Conservation (phyloP, 2,888 invertebrate species). For the Chrysolina americana region DNA sequence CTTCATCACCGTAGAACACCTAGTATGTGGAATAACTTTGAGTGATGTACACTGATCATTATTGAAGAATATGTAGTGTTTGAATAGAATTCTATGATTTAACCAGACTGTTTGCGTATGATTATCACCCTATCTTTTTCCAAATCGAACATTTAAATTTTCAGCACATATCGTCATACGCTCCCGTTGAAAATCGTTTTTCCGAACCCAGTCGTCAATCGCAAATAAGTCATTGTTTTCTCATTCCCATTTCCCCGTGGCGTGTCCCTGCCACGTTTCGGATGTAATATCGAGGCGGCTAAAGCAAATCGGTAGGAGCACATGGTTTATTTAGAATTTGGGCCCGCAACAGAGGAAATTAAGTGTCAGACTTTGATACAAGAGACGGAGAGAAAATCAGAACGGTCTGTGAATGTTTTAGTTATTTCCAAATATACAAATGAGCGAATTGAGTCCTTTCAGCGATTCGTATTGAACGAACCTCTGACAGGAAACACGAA, state of each 20-base stretch:
- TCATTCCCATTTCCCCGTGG: slow-evolving; percentile 1
- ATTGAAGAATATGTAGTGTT: too few species aligned
- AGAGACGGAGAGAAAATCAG: slow-evolving; percentile 53
- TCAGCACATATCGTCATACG: too few species aligned
- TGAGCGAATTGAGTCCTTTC: slow-evolving; percentile 57
- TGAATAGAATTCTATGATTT: too few species aligned
- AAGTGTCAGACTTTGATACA: slow-evolving; percentile 60
- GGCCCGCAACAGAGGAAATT: slow-evolving; percentile 61
- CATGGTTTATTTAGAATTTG: slow-evolving; percentile 62
- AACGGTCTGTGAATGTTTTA: slow-evolving; percentile 55
- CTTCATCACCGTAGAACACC: too few species aligned
- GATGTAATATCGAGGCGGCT: slow-evolving; percentile 36
- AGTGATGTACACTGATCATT: too few species aligned
- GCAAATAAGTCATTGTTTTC: slow-evolving; percentile 19
- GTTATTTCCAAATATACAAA: slow-evolving; percentile 57
- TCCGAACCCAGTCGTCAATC: neutral
- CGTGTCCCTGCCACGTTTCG: slow-evolving; percentile 24
- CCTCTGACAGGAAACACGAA: slow-evolving; percentile 38
- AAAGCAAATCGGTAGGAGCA: slow-evolving; percentile 43
- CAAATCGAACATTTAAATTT: too few species aligned
- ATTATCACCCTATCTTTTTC: too few species aligned
- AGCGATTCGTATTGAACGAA: slow-evolving; percentile 30
- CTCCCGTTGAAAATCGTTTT: neutral
- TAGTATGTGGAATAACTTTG: too few species aligned
- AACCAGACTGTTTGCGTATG: too few species aligned